Conservation (phyloP, 2,797 vertebrate genomes). For the Pelochelys cantorii region DNA sequence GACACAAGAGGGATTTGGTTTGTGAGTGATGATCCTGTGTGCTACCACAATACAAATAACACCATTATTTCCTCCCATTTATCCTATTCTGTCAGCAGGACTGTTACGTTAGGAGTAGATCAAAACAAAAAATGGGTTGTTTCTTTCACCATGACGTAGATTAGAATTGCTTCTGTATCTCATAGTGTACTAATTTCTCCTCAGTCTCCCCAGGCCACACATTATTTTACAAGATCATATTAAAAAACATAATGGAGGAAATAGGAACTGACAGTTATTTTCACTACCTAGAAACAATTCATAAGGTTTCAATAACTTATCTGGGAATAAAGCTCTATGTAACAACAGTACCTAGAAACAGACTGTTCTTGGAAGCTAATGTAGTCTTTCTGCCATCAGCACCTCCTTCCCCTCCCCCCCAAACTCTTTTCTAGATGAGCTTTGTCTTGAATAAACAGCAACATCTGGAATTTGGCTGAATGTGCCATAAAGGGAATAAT, state of each 20-base stretch:
- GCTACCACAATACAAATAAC: neutral
- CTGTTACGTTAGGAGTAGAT: neutral
- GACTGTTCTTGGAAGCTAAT: neutral
- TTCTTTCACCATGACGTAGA: neutral
- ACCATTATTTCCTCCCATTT: conserved; percentile 1
- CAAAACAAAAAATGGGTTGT: conserved; percentile 6
- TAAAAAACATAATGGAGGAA: conserved; percentile 60
- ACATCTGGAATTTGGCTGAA: conserved; percentile 70
- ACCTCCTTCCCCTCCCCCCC: neutral
- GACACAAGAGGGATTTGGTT: neutral
- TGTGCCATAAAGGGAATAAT: conserved; percentile 62
- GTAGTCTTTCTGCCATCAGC: neutral
- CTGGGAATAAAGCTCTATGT: neutral
- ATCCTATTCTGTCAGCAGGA: neutral
- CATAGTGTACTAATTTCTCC: neutral
- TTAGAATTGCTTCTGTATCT: neutral
- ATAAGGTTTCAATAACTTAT: neutral
- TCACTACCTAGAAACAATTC: conserved; percentile 33
- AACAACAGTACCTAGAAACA: conserved; percentile 6
- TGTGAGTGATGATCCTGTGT: neutral
- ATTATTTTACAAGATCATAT: conserved; percentile 56
- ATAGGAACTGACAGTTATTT: conserved; percentile 46
- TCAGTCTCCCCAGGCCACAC: conserved; percentile 35
- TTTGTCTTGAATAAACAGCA: conserved; percentile 68
- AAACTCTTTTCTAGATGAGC: conserved; percentile 44